Conservation (phyloP, 2,888 invertebrate genomes). For the Cosmia pyralina region DNA sequence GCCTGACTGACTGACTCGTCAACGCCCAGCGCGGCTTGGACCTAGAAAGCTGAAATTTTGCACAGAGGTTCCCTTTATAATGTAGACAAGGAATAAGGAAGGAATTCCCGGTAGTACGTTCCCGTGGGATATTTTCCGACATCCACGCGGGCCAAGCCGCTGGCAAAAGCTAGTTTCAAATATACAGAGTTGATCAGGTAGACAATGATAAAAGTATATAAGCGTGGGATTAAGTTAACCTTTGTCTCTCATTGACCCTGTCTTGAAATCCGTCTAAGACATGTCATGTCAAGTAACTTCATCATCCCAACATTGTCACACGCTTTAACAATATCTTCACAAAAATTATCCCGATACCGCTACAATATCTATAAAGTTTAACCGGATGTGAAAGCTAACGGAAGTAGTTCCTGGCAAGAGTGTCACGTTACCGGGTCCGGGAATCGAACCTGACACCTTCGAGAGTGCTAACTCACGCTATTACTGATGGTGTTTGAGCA, state of each 20-base stretch:
- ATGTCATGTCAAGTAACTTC: neutral
- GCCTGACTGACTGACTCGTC: too few species aligned
- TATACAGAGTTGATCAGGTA: constrained; percentile 7
- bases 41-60: too few species aligned
- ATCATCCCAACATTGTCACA: constrained; percentile 11
- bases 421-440: constrained; percentile 60
- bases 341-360: constrained; percentile 26
- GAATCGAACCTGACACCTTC: constrained; percentile 61
- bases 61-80: too few species aligned
- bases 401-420: constrained; percentile 52
- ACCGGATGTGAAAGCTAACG: constrained; percentile 62
- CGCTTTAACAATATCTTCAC: neutral
- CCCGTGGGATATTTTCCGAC: too few species aligned
- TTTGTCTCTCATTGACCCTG: neutral
- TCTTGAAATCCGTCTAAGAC: constrained; percentile 11
- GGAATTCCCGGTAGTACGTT: too few species aligned
- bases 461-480: constrained; percentile 55
- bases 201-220: neutral
- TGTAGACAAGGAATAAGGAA: neutral
- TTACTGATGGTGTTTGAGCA: constrained; percentile 29
- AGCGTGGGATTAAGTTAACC: neutral
- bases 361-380: constrained; percentile 41
- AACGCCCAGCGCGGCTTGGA: too few species aligned
- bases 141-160: too few species aligned
- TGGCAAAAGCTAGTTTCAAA: too few species aligned